Base-by-base conservation (phyloP, 2,113 vertebrate genomes). In the Phaethon lepturus region DNA sequence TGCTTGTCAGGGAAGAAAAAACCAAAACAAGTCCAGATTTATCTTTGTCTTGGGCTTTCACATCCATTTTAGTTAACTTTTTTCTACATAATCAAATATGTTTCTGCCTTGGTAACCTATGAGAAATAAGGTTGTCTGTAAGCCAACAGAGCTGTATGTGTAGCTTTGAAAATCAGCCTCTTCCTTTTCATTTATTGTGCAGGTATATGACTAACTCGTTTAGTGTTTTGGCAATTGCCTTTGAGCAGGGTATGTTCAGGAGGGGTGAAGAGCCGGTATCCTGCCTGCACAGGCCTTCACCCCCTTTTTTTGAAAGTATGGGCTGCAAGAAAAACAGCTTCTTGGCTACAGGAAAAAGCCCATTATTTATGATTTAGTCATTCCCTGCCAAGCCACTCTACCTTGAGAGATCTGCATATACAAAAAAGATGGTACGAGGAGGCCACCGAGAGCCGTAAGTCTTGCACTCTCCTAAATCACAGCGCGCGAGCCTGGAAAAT, bases 121-220 rank as follows among this genome's bases (percentile, higher is more conserved):
- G 68, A 35, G 24, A 63, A 87, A 38, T 63, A 45, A 62, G 63
- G 26, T 9, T 77, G 42, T 55, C 68, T 89, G 71, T 13, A 25
- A 73, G 73, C 72, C 68, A 55, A 22, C 19, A 19, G 52, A 78
- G 28, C 20, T 63, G 2, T 20, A 11, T 0, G 0, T 16, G 31
- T 31, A 78, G 80, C 80, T 89, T 31, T 44, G 86, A 72, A 87
- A 89, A 56, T 31, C 60, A 35, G 15, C 44, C 55, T 74, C 24
- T 56, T 50, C n/a, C 64, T 50, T 88, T 52, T 22, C 42, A 12
- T 53, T 84, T 53, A 3, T 42, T 40, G 35, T 83, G 59, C 64
- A 20, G 67, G 26, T 56, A 6, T 31, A 28, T 25, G 24, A 77
- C 19, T 3, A 44, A n/a, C 28, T 77, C 4, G 0, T 67, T 69